phyloP scores from a whole-genome alignment of 2,113 vertebrate genomes.

The Amblyornis subalaris region DNA sequence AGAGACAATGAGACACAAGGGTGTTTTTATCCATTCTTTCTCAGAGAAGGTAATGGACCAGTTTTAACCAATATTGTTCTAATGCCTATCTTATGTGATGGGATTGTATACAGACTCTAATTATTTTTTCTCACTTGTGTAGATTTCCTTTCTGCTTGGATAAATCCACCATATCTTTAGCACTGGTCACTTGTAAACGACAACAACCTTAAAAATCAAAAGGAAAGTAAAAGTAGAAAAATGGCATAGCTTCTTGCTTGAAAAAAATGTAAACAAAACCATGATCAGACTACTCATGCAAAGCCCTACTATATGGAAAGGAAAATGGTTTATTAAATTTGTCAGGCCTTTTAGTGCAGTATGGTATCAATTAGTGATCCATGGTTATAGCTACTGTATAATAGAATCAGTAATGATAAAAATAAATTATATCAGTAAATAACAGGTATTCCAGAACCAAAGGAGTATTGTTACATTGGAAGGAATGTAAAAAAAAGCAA shows the following conservation, averaged over 20 bases:
- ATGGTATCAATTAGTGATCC: not conserved
- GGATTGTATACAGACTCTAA: not conserved
- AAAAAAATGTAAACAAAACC: not conserved
- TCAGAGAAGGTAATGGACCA: constrained; percentile 28
- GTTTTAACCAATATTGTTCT: not conserved
- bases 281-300: not conserved
- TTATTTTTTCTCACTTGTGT: not conserved
- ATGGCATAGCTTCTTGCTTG: fast-evolving
- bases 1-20: constrained; percentile 10
- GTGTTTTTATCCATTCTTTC: not conserved
- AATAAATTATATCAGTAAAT: not conserved
- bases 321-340: not conserved
- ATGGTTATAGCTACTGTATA: not conserved
- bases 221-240: not conserved
- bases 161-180: not conserved
- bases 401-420: not conserved
- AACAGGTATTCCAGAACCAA: not conserved
- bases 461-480: not conserved
- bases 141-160: not conserved
- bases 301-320: not conserved
- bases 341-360: not conserved
- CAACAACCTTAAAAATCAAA: not conserved
- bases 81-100: not conserved
- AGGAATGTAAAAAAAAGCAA: not conserved
- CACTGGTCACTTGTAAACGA: not conserved